These are phyloP conservation scores for Cosmia trapezina DNA, from an alignment of 2,888 invertebrate species.

Conservation along the genomic window DNA sequence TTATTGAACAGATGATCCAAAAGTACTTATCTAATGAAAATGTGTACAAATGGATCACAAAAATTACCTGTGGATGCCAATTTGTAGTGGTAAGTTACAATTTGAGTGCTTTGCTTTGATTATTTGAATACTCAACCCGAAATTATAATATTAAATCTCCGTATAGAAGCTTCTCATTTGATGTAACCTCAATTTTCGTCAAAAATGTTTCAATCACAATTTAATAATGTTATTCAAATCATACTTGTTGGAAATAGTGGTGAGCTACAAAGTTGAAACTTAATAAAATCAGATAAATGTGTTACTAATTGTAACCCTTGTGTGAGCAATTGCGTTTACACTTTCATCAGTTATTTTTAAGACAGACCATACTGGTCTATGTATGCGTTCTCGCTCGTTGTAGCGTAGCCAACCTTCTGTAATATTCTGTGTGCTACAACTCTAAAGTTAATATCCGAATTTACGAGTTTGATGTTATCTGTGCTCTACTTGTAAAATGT, in stretches of 20 bases:
- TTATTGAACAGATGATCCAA: too few species aligned
- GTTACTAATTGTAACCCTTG: background rate
- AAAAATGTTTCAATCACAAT: background rate
- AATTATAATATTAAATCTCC: background rate
- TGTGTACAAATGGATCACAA: background rate
- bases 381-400: background rate
- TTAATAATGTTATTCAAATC: background rate
- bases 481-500: constrained; percentile 27
- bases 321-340: background rate
- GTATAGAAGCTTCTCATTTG: background rate
- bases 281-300: background rate
- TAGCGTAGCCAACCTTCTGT: constrained; percentile 12
- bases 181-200: background rate
- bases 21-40: background rate
- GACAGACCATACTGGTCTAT: background rate
- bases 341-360: background rate
- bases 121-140: background rate
- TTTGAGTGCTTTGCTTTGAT: background rate
- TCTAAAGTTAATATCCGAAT: constrained; percentile 20
- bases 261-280: background rate
- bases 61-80: background rate
- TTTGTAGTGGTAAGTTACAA: background rate
- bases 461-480: constrained; percentile 26
- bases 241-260: background rate
- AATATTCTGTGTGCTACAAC: constrained; percentile 1